Conservation (phyloP, 2,888 invertebrate species). For the Pseudanteris insignis region DNA sequence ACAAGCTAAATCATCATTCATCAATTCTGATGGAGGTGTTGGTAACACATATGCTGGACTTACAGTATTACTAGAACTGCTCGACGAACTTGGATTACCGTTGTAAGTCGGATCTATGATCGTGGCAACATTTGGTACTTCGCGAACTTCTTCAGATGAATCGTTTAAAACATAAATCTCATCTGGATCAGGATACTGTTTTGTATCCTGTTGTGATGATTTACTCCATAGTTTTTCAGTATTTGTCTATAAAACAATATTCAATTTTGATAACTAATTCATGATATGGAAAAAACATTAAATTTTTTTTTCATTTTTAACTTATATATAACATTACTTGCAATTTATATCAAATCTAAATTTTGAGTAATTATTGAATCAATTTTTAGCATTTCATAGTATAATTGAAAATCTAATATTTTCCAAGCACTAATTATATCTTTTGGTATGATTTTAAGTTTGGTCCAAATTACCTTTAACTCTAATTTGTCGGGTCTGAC, state of each 20-base stretch:
- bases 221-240: constrained; percentile 12
- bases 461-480: constrained; percentile 50
- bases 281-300: too few relatives aligned
- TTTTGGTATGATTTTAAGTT: too few relatives aligned
- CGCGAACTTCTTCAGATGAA: constrained; percentile 51
- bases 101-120: constrained; percentile 75
- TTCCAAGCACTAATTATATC: too few relatives aligned
- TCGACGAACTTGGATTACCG: constrained; percentile 54
- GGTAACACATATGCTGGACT: constrained; percentile 62
- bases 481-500: constrained; percentile 62
- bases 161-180: constrained; percentile 64
- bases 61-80: constrained; percentile 55
- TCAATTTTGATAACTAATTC: too few relatives aligned
- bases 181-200: constrained; percentile 58
- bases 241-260: constrained; percentile 5
- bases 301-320: too few relatives aligned
- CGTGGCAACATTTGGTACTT: constrained; percentile 72
- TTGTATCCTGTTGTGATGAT: constrained; percentile 5
- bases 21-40: constrained; percentile 58
- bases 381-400: too few relatives aligned
- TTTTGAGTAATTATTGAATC: too few relatives aligned
- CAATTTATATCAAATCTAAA: too few relatives aligned
- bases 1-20: constrained; percentile 69
- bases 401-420: too few relatives aligned
- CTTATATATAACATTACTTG: too few relatives aligned